Conservation (phyloP, 2,797 vertebrate genomes). For the Potorous gilbertii region DNA sequence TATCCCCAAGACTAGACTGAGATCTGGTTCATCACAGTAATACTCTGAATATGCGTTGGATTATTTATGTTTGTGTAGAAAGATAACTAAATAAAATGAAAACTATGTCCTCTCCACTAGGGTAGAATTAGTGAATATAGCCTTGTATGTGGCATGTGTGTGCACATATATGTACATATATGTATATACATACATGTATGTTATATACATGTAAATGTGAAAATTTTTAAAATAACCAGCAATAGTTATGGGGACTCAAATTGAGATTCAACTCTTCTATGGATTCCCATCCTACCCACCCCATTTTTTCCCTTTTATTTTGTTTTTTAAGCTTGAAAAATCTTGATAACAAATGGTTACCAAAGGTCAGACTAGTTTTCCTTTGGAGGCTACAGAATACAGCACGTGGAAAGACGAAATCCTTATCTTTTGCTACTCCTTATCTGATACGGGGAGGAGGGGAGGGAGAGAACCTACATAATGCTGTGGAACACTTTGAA, state of each 20-base stretch:
- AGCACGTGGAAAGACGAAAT: neutral
- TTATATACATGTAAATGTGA: neutral
- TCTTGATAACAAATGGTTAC: neutral
- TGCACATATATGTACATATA: neutral
- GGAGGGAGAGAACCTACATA: slow-evolving; percentile 11
- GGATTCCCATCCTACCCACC: neutral
- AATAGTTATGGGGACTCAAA: slow-evolving; percentile 1
- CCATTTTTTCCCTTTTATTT: neutral
- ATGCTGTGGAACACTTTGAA: neutral
- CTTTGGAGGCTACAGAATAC: neutral
- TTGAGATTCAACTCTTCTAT: neutral
- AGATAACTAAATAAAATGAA: neutral
- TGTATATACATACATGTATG: neutral
- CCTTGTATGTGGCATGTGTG: neutral
- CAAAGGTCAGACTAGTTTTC: neutral
- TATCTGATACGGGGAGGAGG: neutral
- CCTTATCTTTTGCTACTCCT: neutral
- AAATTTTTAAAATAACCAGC: neutral
- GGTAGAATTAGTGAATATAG: neutral
- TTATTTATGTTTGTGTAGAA: neutral
- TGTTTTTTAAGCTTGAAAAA: neutral
- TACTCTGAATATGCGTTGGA: neutral
- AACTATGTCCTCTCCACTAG: neutral
- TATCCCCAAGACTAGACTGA: neutral
- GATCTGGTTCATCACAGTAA: neutral